Conservation (phyloP, 2,797 vertebrate genomes). For the Danionella dracula region DNA sequence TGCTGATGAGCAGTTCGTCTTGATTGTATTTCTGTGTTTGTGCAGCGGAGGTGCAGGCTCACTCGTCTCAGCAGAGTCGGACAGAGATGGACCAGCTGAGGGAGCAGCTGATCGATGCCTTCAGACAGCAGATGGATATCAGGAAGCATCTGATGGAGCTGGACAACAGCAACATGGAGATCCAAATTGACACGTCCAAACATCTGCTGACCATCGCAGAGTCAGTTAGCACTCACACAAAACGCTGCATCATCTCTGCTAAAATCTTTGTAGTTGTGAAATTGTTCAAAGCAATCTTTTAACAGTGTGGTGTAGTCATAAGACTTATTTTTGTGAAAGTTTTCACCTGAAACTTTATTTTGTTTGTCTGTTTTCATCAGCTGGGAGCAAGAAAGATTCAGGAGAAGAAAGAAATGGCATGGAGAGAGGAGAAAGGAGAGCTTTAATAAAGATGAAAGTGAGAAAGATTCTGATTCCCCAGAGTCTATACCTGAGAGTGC, state of each 20-base stretch:
- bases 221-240: conserved; percentile 56
- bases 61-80: conserved; percentile 67
- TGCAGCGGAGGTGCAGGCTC: conserved; percentile 80
- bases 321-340: too few species aligned
- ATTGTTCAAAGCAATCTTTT: too few species aligned
- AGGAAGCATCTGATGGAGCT: conserved; percentile 78
- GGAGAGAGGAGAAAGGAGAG: conserved; percentile 76
- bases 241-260: too few species aligned
- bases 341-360: too few species aligned
- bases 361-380: conserved; percentile 49
- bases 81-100: conserved; percentile 72
- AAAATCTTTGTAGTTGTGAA: too few species aligned
- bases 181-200: conserved; percentile 81
- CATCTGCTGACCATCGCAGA: conserved; percentile 79
- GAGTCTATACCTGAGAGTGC: conserved; percentile 73
- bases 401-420: conserved; percentile 69
- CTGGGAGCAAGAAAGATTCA: conserved; percentile 81
- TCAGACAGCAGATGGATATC: conserved; percentile 83
- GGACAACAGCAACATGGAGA: conserved; percentile 78
- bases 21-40: background rate
- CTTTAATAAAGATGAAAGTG: conserved; percentile 72
- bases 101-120: conserved; percentile 77
- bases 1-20: too few species aligned
- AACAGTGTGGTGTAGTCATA: too few species aligned
- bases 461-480: conserved; percentile 77